Percentiles rank a stretch among this genome's conserved stretches.
Conservation (phyloP, 2,797 vertebrate species). For the Notolabrus celidotus region DNA sequence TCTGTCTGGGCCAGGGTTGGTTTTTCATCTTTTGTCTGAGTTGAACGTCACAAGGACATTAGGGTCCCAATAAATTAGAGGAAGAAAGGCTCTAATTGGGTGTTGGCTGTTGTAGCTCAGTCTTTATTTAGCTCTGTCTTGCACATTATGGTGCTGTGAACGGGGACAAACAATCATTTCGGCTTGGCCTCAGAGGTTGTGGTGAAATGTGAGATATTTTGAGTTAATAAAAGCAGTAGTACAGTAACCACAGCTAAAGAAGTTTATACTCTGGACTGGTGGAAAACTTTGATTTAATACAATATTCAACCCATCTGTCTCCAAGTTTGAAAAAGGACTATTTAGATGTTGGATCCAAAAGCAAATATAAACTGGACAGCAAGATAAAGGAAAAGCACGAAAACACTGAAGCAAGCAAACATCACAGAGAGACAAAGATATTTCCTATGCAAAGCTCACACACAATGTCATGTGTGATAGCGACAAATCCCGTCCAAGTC, state of each 20-base stretch:
- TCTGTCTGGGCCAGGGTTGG: conserved; percentile 60
- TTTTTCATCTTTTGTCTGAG: conserved; percentile 77
- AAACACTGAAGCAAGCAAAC: conserved; percentile 81
- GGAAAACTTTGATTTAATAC: conserved; percentile 69
- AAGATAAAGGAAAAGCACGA: conserved; percentile 84
- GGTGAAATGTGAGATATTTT: conserved; percentile 75
- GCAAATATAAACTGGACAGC: conserved; percentile 82
- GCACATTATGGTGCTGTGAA: conserved; percentile 57
- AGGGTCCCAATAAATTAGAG: conserved; percentile 77
- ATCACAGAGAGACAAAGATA: conserved; percentile 85
- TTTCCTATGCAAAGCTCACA: conserved; percentile 89
- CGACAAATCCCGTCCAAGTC: conserved; percentile 86
- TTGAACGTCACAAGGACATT: conserved; percentile 78
- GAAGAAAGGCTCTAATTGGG: conserved; percentile 79
- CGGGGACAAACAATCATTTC: conserved; percentile 66
- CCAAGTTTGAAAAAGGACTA: conserved; percentile 68
- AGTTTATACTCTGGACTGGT: conserved; percentile 75
- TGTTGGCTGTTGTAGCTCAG: conserved; percentile 69
- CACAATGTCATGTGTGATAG: conserved; percentile 89
- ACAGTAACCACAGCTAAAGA: conserved; percentile 74
- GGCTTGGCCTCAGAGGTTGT: conserved; percentile 74
- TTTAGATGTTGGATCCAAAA: conserved; percentile 79
- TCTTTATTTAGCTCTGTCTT: conserved; percentile 76
- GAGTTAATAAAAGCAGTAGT: conserved; percentile 71
- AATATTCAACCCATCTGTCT: conserved; percentile 83